Conservation (phyloP, 2,113 vertebrate genomes). For the Colistium nudipinnis region DNA sequence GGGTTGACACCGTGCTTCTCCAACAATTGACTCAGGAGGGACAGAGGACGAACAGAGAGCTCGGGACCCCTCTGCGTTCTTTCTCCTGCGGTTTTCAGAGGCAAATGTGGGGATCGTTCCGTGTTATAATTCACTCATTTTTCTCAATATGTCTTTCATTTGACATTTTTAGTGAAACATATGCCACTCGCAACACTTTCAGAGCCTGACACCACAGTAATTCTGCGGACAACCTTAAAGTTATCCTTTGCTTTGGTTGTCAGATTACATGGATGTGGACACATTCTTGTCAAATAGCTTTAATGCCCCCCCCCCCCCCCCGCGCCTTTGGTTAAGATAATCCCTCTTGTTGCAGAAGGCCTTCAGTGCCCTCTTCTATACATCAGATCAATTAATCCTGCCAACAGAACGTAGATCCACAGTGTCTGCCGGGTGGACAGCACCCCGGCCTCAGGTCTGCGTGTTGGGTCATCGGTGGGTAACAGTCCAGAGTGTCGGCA, state of each 20-base stretch:
- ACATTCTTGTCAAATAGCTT: conserved; percentile 51
- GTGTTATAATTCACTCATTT: conserved; percentile 83
- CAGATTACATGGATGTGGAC: conserved; percentile 71
- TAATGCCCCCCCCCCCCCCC: conserved; percentile 72
- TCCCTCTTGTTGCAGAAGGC: conserved; percentile 51
- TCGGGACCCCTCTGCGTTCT: conserved; percentile 73
- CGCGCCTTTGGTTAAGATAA: conserved; percentile 65
- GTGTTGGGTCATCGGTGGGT: conserved; percentile 66
- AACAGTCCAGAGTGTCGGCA: conserved; percentile 62
- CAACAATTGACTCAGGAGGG: conserved; percentile 85
- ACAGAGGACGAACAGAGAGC: conserved; percentile 78
- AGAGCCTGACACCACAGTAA: conserved; percentile 56
- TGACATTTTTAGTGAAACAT: conserved; percentile 77
- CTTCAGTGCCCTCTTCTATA: conserved; percentile 47
- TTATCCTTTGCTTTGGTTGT: conserved; percentile 69
- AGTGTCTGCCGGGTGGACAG: conserved; percentile 34
- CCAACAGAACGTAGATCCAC: conserved; percentile 40
- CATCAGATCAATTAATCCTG: conserved; percentile 52
- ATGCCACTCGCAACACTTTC: conserved; percentile 71
- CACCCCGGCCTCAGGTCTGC: conserved; percentile 41
- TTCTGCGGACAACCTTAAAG: conserved; percentile 33
- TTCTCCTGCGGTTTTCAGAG: conserved; percentile 80
- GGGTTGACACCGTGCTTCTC: conserved; percentile 82
- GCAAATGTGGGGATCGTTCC: conserved; percentile 82
- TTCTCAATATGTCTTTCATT: conserved; percentile 82